Evolutionary conservation across 2,113 vertebrate genomes (phyloP), one percentile per base, ranked within the genome.

Genomic region (Semnornis frantzii): DNA sequence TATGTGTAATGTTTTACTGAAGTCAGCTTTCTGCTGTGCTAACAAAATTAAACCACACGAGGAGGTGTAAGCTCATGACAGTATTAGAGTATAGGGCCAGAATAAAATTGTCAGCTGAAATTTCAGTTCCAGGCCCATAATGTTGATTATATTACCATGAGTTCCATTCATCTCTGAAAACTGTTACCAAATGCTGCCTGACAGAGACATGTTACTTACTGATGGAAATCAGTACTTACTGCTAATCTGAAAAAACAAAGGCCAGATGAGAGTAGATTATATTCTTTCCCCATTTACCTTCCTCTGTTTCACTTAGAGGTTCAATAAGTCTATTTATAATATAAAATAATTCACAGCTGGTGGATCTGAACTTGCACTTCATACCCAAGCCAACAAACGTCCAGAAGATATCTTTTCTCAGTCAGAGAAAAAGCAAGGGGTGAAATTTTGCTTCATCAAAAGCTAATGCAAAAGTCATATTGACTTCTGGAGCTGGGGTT

Each of bases 161-260:
- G 21, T 85, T 92, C 57, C 4, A 74, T 86, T 86, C 54, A 69
- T 84, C 34, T 91, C 72, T 84, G 58, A 50, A 72, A 90, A 91
- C 8, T 1, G 0, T 88, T 95, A 81, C 48, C 54, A 81, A 95
- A 62, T 89, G 73, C 72, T 91, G 34, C 44, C 50, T 78, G 46
- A 90, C 39, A 88, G 83, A 81, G 25, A 46, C 7, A 44, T 10
- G 50, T 58, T 91, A 72, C 60, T 87, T 63, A 57, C 33, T 62
- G n/a, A 59, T 91, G 59, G 52, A 94, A 92, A 90, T 91, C 85
- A 75, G 62, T 69, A 81, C 62, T 86, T 75, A 78, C 8, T 65
- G 30, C 13, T 94, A 95, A 93, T 86, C 75, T 85, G 64, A 77
- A 94, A 89, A 94, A 93, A 87, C 62, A 91, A 87, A 86, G 30